Evolutionary conservation across 1,140 invertebrate genomes (phyloP), one percentile per base, ranked within the genome.

Genomic region (Anastrepha ludens): DNA sequence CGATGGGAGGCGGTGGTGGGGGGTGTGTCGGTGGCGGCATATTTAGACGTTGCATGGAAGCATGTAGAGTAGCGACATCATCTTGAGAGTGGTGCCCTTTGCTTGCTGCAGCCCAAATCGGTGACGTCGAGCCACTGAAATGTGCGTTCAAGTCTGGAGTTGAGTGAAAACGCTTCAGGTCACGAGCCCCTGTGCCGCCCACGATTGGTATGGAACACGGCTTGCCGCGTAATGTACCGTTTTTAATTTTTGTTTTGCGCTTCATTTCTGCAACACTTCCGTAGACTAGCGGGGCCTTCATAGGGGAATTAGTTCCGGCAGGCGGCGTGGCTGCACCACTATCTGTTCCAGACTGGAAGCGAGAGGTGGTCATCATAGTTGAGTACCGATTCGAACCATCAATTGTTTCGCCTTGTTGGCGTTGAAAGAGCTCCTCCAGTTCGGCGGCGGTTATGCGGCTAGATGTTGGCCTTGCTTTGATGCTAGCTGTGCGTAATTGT

Each of bases 181-280:
- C 92, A 1, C 90, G 90, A 17, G 89, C 59, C 44, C 88, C 17
- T 64, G 88, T 86, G 29, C 65, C 90, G 29, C 87, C 90, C 39
- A 93, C 86, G 64, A 90, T 90, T 90, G 94, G 93, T 89, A 93
- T 93, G 90, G 93, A 88, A 90, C 89, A 94, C 89, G 93, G 93
- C 65, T 93, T 93, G 29, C 91, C 93, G 15, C 91, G 91, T 6
- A 93, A 59, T 0, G 93, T 93, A 60, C 88, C 88, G 65, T 88
- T 88, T 55, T 88, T 88, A 41, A 74, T 58, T 91, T n/a, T 91
- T 88, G 89, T 92, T 85, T 93, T 93, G 58, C 97, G 95, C 94
- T 99, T 99, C 98, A 99, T 99, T 93, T 98, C 98, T 0, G 98
- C 97, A 81, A 99, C 98, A 93, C 98, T 98, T 67, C 97, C 97